Evolutionary conservation across 2,888 invertebrate species (phyloP), one percentile per base, ranked within the genome.

Genomic region (Onchidella celtica): DNA sequence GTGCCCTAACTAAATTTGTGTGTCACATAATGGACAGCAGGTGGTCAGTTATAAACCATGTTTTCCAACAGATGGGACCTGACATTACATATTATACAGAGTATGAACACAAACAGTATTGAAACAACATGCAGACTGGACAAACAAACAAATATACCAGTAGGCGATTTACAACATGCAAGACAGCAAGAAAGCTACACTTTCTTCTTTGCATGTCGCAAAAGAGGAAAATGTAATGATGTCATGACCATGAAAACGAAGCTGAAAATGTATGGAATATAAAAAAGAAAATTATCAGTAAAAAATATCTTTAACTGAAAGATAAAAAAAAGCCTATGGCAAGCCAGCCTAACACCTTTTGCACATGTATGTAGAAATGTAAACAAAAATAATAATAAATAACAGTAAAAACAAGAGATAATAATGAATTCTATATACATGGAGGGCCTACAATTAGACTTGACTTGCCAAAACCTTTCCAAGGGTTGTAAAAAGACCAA

Each of bases 391-490:
- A 78, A 24, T 24, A 24, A 68, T 40, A 27, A 75, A 40, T 29
- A 29, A 32, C 55, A 68, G 32, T 29, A 29, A 55, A n/a, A 66
- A 69, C 6, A n/a, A 36, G 47, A 34, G 0, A 40, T 1, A 38
- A 77, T 11, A 47, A 73, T 72, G 36, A 38, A 65, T 55, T 79
- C 73, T 73, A 73, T 55, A 79, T 79, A 79, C 79, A 79, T 79
- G 79, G 79, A 79, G 79, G 79, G 79, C 79, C 79, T 79, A 65
- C 79, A 79, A 73, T 79, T 79, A 79, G 79, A 73, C 79, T 79
- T 79, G 79, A 79, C 79, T 73, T 79, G 79, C 79, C 79, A 79
- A 59, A 79, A 55, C 38, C 29, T 24, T 34, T 4, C 38, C 65
- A 17, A 27, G 38, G 73, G 79, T 79, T 79, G 79, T 79, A 79